Conservation (phyloP, 2,797 vertebrate genomes). For the Pampus argenteus region DNA sequence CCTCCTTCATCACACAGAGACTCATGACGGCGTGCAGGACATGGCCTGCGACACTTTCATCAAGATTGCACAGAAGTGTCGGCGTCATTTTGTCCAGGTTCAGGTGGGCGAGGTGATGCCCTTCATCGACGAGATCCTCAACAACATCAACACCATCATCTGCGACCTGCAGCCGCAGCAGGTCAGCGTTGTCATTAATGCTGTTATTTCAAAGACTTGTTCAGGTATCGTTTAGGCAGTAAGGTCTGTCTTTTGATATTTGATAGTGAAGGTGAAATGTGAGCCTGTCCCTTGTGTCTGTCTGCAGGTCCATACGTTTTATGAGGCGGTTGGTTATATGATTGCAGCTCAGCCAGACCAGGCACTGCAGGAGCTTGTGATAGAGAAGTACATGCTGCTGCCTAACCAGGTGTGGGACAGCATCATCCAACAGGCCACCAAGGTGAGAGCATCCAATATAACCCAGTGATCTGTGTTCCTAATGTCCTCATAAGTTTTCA, state of each 20-base stretch:
- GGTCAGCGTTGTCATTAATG: constrained; percentile 73
- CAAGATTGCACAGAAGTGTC: constrained; percentile 97
- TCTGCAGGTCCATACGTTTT: constrained; percentile 94
- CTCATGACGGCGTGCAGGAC: constrained; percentile 96
- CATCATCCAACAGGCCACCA: constrained; percentile 98
- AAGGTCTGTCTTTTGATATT: not conserved
- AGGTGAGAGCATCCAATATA: constrained; percentile 82
- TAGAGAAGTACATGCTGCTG: constrained; percentile 97
- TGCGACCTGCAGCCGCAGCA: constrained; percentile 98
- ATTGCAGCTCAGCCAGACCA: constrained; percentile 97
- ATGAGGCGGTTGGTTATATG: constrained; percentile 98
- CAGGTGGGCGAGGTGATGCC: constrained; percentile 99
- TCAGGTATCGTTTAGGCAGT: not conserved
- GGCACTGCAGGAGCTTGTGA: constrained; percentile 94
- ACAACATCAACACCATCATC: constrained; percentile 98
- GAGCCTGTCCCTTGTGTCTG: no score
- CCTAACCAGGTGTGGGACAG: constrained; percentile 99
- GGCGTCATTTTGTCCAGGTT: constrained; percentile 96
- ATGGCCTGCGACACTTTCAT: constrained; percentile 99
- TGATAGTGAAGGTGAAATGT: no score
- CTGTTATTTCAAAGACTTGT: not conserved
- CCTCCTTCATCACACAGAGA: constrained; percentile 82
- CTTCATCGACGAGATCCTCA: constrained; percentile 97
- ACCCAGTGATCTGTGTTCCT: not conserved
- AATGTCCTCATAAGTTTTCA: not conserved